Evolutionary conservation across 1,140 invertebrate genomes (phyloP).

Genomic region (Heliconius nattereri): DNA sequence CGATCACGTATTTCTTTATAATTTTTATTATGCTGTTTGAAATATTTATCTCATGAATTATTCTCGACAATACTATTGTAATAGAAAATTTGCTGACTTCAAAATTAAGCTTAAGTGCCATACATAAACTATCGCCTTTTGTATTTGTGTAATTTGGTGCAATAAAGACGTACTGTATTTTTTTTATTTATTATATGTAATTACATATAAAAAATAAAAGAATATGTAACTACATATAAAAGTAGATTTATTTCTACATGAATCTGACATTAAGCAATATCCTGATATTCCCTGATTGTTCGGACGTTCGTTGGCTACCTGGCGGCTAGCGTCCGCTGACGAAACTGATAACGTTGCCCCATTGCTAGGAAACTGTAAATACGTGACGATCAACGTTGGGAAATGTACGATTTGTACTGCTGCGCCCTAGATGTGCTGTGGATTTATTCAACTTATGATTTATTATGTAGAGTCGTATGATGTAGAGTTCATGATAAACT

Average conservation of each 20-base stretch:
- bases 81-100: too few species aligned
- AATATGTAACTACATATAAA: too few species aligned
- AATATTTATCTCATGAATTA: not conserved
- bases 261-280: not conserved
- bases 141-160: too few species aligned
- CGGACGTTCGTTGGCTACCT: conserved; percentile 45
- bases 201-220: too few species aligned
- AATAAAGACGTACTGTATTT: too few species aligned
- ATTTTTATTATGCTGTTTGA: not conserved
- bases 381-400: conserved; percentile 29
- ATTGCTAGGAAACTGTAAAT: conserved; percentile 44
- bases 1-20: not conserved
- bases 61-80: not conserved
- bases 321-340: conserved; percentile 55
- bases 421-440: conserved; percentile 6
- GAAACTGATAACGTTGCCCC: conserved; percentile 65
- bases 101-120: too few species aligned
- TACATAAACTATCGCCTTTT: too few species aligned
- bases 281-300: conserved; percentile 15
- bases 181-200: too few species aligned
- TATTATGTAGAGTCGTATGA: not conserved
- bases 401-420: conserved; percentile 25
- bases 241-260: too few species aligned
- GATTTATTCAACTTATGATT: conserved; percentile 7
- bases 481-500: not conserved